phyloP scores from a whole-genome alignment of 2,113 vertebrate genomes.

The Natator depressus region DNA sequence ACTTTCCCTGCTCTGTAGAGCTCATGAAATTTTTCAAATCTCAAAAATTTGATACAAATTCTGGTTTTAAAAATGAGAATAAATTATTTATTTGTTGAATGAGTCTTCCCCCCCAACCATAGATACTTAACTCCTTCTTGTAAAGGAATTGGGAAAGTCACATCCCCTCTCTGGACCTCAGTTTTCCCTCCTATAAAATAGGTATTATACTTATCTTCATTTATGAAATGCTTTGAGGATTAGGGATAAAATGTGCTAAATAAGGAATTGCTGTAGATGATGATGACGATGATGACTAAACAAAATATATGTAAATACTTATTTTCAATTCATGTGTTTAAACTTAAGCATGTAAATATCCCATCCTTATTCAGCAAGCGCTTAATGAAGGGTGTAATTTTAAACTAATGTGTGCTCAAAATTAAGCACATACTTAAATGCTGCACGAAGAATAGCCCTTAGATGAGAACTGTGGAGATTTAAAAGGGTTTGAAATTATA shows the following conservation, averaged over 20 bases:
- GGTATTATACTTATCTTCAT: not conserved
- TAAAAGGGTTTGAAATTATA: constrained; percentile 41
- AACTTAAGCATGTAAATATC: constrained; percentile 8
- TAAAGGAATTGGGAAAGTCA: not conserved
- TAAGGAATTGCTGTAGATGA: constrained; percentile 34
- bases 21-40: not conserved
- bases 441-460: constrained; percentile 5
- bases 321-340: constrained; percentile 61
- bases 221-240: constrained; percentile 57
- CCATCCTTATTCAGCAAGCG: constrained; percentile 60
- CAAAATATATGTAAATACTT: constrained; percentile 44
- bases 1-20: not conserved
- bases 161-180: not conserved
- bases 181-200: constrained; percentile 32
- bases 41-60: not conserved
- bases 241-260: constrained; percentile 42
- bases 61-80: not conserved
- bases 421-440: constrained; percentile 40
- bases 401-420: constrained; percentile 18
- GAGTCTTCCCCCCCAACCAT: not conserved
- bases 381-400: constrained; percentile 37
- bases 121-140: not conserved
- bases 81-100: not conserved
- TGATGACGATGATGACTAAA: constrained; percentile 43
- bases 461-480: constrained; percentile 35